Conservation (phyloP, 1,140 invertebrate genomes). For the Trichonephila clavata region DNA sequence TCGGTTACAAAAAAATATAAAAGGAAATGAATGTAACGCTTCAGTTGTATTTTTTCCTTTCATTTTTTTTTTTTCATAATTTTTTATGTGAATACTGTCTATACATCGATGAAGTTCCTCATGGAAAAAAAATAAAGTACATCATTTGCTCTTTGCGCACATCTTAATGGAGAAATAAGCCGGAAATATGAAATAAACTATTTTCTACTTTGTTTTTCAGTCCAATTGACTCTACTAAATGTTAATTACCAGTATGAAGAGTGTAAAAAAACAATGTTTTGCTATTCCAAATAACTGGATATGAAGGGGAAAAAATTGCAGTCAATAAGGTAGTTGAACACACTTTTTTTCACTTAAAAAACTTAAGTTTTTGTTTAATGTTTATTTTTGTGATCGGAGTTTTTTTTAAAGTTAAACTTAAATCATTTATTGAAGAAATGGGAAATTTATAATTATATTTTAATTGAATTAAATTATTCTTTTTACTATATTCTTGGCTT, state of each 20-base stretch:
- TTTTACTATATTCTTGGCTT: too few species aligned
- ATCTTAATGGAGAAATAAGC: background rate
- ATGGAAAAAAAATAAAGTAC: too few species aligned
- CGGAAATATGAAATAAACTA: conserved; percentile 16
- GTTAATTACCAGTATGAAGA: background rate
- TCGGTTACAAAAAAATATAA: background rate
- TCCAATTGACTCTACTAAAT: background rate
- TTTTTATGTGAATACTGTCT: background rate
- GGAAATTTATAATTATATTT: too few species aligned
- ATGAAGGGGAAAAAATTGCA: background rate
- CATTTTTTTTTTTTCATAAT: background rate
- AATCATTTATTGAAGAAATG: too few species aligned
- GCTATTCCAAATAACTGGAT: background rate
- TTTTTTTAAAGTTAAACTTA: too few species aligned
- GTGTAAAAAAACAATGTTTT: background rate
- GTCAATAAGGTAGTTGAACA: background rate
- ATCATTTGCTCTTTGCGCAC: background rate
- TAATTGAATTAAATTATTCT: too few species aligned
- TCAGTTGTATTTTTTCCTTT: background rate
- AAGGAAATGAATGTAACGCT: too few species aligned
- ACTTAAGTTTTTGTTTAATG: too few species aligned
- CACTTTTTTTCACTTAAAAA: background rate
- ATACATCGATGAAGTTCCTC: background rate
- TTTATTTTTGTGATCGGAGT: too few species aligned
- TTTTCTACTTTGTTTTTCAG: background rate